Percentiles rank a stretch among this genome's conserved stretches.
Conservation (phyloP, 2,113 vertebrate species). For the Elaphurus davidianus region DNA sequence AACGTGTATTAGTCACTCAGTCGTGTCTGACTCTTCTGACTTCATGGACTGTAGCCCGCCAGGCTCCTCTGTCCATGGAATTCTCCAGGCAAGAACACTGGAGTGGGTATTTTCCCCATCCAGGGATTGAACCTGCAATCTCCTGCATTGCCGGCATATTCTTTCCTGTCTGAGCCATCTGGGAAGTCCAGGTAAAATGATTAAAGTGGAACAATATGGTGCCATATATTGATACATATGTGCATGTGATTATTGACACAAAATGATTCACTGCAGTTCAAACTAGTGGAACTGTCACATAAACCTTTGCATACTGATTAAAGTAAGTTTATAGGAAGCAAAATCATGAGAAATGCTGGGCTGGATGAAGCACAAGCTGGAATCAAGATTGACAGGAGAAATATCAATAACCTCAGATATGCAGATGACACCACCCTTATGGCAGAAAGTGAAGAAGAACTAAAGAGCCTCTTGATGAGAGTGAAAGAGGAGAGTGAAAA, state of each 20-base stretch:
- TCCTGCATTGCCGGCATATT: neutral
- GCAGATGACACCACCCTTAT: neutral
- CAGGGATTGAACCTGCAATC: neutral
- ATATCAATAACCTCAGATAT: neutral
- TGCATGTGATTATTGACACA: accelerated
- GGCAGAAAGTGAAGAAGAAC: neutral
- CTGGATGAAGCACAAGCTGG: neutral
- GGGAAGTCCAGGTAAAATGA: neutral
- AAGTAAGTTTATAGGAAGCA: accelerated
- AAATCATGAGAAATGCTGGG: neutral
- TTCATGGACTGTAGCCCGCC: accelerated
- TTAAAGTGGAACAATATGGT: neutral
- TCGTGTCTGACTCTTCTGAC: neutral
- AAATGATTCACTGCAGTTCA: neutral
- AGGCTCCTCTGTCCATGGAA: neutral
- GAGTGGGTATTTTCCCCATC: neutral
- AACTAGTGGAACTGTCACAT: neutral
- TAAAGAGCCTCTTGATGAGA: neutral
- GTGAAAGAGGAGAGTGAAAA: neutral
- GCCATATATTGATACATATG: accelerated
- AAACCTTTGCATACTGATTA: neutral
- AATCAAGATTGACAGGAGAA: neutral
- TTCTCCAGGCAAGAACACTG: neutral
- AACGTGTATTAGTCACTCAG: neutral
- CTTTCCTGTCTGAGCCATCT: neutral